phyloP scores from a whole-genome alignment of 2,113 vertebrate species.

The Ascaphus truei region DNA sequence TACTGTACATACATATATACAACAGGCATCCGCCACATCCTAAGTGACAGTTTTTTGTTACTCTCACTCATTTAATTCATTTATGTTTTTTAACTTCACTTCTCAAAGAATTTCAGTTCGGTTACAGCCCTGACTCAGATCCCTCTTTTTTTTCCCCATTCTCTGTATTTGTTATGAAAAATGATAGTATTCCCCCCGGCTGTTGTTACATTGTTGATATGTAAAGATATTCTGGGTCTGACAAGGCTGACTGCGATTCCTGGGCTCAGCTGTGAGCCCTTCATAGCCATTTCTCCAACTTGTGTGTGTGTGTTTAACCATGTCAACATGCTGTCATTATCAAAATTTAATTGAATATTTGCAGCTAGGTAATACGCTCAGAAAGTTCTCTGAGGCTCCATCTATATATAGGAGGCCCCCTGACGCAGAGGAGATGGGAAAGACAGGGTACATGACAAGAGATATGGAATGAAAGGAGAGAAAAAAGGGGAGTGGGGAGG shows the following conservation, averaged over 20 bases:
- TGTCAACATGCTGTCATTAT: slow-evolving; percentile 38
- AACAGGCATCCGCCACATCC: neutral
- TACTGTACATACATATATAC: no score
- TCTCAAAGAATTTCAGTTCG: neutral
- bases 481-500: no score
- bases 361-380: slow-evolving; percentile 16
- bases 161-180: slow-evolving; percentile 15
- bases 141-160: neutral
- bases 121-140: neutral
- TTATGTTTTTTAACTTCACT: no score
- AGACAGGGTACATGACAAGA: slow-evolving; percentile 9
- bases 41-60: neutral
- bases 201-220: slow-evolving; percentile 30
- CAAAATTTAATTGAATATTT: slow-evolving; percentile 37
- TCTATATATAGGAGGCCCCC: neutral
- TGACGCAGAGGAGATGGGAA: slow-evolving; percentile 13
- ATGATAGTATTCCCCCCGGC: slow-evolving; percentile 27
- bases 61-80: slow-evolving; percentile 19
- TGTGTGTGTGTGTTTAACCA: slow-evolving; percentile 32
- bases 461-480: neutral
- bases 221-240: slow-evolving; percentile 32
- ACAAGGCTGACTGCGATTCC: slow-evolving; percentile 32
- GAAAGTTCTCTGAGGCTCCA: neutral
- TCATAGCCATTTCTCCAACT: slow-evolving; percentile 24
- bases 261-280: slow-evolving; percentile 27